A percentile compares a stretch with the other conserved stretches of the same genome.
Conservation (phyloP, 2,888 invertebrate species). For the Metopia argyrocephala region DNA sequence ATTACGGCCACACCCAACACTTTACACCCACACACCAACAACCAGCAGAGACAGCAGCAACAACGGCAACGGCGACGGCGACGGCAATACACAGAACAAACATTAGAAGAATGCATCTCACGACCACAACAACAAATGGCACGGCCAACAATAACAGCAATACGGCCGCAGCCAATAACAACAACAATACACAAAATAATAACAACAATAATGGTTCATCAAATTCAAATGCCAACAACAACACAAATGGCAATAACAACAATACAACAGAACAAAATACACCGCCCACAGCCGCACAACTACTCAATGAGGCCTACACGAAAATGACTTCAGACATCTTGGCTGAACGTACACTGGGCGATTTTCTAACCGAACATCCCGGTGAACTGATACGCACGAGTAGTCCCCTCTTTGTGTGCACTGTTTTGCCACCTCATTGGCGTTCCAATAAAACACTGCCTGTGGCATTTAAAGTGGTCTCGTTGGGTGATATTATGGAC, state of each 20-base stretch:
- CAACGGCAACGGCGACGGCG: constrained; percentile 1
- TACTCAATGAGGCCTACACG: constrained; percentile 89
- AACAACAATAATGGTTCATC: constrained; percentile 76
- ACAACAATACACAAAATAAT: constrained; percentile 77
- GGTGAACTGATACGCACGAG: constrained; percentile 95
- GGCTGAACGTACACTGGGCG: constrained; percentile 91
- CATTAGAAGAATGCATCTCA: constrained; percentile 74
- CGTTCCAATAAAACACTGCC: constrained; percentile 98
- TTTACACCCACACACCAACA: constrained; percentile 40
- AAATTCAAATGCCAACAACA: constrained; percentile 72
- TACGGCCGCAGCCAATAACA: constrained; percentile 68
- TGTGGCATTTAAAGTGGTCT: constrained; percentile 97
- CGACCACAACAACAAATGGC: constrained; percentile 71
- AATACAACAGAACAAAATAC: constrained; percentile 81
- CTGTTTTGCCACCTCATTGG: constrained; percentile 97
- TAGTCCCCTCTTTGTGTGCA: constrained; percentile 96
- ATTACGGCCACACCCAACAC: constrained; percentile 65
- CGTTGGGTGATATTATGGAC: constrained; percentile 95
- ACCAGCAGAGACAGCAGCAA: neutral
- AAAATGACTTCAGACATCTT: constrained; percentile 94
- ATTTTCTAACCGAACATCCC: constrained; percentile 92
- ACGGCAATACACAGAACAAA: constrained; percentile 32
- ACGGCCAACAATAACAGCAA: constrained; percentile 69
- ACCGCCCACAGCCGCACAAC: constrained; percentile 84
- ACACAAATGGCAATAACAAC: constrained; percentile 76